phyloP scores from a whole-genome alignment of 1,140 invertebrate species.

The Musca vetustissima region DNA sequence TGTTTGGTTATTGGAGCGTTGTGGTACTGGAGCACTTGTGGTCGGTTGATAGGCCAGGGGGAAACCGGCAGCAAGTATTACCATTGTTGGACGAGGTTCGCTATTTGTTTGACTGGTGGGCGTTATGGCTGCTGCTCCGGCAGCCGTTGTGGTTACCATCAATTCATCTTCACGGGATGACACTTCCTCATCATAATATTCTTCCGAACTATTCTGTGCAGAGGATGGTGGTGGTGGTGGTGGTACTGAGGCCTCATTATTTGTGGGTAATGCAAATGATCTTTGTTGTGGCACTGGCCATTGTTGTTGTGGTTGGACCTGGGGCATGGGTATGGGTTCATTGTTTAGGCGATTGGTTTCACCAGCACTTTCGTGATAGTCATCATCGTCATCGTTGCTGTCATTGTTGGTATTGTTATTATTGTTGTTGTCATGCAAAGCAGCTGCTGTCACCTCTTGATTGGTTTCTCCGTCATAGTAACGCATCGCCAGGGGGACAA shows the following conservation, averaged over 20 bases:
- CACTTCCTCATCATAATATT: conserved; percentile 11
- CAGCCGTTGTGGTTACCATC: neutral
- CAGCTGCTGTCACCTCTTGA: neutral
- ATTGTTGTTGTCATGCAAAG: conserved; percentile 12
- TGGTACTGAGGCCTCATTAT: too few relatives aligned
- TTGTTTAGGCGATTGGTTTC: neutral
- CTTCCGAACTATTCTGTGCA: neutral
- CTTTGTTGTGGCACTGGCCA: neutral
- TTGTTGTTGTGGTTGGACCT: conserved; percentile 18
- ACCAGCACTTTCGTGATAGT: conserved; percentile 1
- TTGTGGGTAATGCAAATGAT: neutral
- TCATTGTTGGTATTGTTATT: neutral
- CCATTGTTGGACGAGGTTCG: conserved; percentile 1
- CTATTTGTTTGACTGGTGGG: neutral
- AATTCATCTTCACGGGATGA: neutral
- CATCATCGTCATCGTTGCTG: conserved; percentile 13
- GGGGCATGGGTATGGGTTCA: neutral
- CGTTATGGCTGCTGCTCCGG: neutral
- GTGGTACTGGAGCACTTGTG: too few relatives aligned
- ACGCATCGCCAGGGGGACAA: conserved; percentile 19
- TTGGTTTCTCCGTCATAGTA: conserved; percentile 16
- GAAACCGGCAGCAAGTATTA: too few relatives aligned
- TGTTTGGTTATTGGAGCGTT: neutral
- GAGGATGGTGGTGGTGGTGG: too few relatives aligned
- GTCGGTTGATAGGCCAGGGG: too few relatives aligned